Evolutionary conservation across 2,113 vertebrate genomes (phyloP).

Genomic region (Hippopotamus amphibius): DNA sequence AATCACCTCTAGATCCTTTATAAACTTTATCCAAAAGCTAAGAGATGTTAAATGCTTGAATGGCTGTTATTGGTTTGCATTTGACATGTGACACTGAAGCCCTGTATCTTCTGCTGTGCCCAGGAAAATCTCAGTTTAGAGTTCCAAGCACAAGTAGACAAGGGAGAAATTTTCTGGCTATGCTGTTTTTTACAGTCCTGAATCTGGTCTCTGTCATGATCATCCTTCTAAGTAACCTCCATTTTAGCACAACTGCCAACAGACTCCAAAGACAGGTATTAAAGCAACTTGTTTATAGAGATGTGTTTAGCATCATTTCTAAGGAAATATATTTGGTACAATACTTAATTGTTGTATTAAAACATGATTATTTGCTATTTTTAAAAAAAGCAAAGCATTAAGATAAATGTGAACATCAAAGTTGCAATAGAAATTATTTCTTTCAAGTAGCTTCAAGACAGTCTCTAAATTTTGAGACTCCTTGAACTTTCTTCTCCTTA

Average conservation of each 20-base stretch:
- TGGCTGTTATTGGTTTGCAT: conserved; percentile 3
- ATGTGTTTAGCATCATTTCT: conserved; percentile 3
- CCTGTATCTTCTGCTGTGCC: background rate
- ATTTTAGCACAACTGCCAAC: conserved; percentile 28
- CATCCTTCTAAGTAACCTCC: conserved; percentile 50
- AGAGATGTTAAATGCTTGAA: background rate
- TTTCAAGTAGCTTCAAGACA: background rate
- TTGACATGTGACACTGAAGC: conserved; percentile 34
- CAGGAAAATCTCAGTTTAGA: conserved; percentile 48
- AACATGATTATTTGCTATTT: conserved; percentile 29
- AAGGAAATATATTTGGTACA: background rate
- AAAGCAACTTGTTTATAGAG: conserved; percentile 6
- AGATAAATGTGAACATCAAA: background rate
- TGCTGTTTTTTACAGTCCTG: conserved; percentile 41
- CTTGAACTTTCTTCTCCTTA: background rate
- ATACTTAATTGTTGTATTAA: conserved; percentile 27
- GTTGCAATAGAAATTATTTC: conserved; percentile 14
- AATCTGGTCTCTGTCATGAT: conserved; percentile 68
- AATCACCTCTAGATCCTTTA: conserved; percentile 58
- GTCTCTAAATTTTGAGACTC: background rate
- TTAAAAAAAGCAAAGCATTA: background rate
- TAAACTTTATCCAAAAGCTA: conserved; percentile 44
- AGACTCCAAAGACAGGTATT: conserved; percentile 11
- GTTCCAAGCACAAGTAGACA: background rate
- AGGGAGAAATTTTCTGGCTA: background rate